phyloP scores from a whole-genome alignment of 2,888 invertebrate species.

The Orthosia gracilis region DNA sequence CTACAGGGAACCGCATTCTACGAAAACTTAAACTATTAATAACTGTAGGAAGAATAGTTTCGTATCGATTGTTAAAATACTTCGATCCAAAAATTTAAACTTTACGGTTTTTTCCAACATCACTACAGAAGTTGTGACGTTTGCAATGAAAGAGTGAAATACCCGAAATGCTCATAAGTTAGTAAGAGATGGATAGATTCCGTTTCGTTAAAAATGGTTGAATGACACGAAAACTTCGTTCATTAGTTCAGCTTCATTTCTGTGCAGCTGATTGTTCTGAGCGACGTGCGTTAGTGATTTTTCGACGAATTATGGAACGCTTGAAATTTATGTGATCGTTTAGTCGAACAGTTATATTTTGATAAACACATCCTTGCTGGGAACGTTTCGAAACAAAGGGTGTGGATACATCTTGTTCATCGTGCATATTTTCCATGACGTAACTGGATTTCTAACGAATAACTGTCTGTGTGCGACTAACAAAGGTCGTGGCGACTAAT shows the following conservation, averaged over 20 bases:
- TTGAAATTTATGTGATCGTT: conserved; percentile 63
- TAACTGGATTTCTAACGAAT: conserved; percentile 84
- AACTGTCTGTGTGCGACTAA: conserved; percentile 78
- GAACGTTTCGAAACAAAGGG: conserved; percentile 40
- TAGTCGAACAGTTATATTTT: conserved; percentile 29
- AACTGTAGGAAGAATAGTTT: neutral
- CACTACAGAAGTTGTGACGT: conserved; percentile 59
- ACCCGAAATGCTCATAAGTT: conserved; percentile 12
- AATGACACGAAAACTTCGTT: conserved; percentile 70
- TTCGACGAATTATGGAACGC: conserved; percentile 46
- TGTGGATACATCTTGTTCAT: conserved; percentile 47
- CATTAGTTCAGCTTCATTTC: conserved; percentile 64
- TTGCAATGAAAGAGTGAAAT: conserved; percentile 22
- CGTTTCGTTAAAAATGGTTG: conserved; percentile 47
- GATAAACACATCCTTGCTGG: conserved; percentile 16
- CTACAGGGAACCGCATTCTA: neutral
- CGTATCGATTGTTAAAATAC: neutral
- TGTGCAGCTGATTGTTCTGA: conserved; percentile 69
- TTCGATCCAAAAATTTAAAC: neutral
- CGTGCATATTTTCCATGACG: conserved; percentile 82
- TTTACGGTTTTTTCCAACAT: conserved; percentile 46
- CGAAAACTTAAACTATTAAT: neutral
- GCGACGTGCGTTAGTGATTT: conserved; percentile 62
- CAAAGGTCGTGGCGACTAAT: conserved; percentile 82
- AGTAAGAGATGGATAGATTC: conserved; percentile 46